Base-by-base conservation (phyloP, 2,113 vertebrate species). In the Xenopus laevis region DNA sequence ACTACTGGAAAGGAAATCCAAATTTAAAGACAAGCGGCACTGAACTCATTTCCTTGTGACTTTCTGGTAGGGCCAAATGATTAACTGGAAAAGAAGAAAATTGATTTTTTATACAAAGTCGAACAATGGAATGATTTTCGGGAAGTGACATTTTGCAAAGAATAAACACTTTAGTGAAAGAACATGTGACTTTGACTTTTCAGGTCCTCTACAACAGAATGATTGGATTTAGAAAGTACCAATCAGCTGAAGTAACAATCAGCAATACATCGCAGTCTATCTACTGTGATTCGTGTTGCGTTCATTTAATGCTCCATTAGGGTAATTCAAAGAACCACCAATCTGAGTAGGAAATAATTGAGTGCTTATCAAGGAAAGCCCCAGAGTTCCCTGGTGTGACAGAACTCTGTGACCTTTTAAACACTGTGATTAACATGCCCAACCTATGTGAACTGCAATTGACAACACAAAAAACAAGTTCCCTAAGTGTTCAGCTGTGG, bases 291-390 rank as follows among this genome's bases (percentile, higher is more conserved):
- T 70, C 74, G 64, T 57, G 74, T 76, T 76, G 74, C 70, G 74
- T 70, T 77, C 74, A 70, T 67, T 77, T 77, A 77, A 77, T 77
- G 74, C 66, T 77, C 74, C 74, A 77, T 77, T 77, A 77, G 67
- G 74, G 74, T 77, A 77, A 77, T 77, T 77, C 66, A 77, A 70
- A 70, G 74, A 60, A 77, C 74, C 74, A 77, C 74, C 74, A 77
- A 77, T 77, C 74, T 77, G 74, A 77, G 74, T 64, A 77, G 74
- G 66, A 77, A 77, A 77, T 77, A 77, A 77, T 77, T 77, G 74
- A 70, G 74, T 64, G 67, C 74, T 77, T 77, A 77, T 69, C 74
- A 77, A 68, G 74, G 67, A 77, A 77, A 77, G 30, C 74, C 74
- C 74, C 67, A 64, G 67, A 70, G 67, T 77, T 63, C 74, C 67